Conservation (phyloP, 2,113 vertebrate genomes). For the Dunckerocampus dactyliophorus region DNA sequence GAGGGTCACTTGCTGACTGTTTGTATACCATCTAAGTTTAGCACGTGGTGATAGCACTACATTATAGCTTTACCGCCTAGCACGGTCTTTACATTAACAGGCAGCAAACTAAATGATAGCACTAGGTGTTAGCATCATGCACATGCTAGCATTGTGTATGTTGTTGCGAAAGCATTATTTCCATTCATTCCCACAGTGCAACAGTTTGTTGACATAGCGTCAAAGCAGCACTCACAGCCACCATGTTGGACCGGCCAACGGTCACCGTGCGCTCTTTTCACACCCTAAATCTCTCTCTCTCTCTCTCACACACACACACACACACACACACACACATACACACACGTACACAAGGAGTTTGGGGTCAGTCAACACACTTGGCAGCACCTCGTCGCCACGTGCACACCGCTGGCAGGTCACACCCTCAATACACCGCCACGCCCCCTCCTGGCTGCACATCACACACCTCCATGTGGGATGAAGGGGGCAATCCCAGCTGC, state of each 20-base stretch:
- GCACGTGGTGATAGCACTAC: too few species aligned
- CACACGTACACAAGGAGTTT: conserved; percentile 20
- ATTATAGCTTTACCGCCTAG: too few species aligned
- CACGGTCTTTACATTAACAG: too few species aligned
- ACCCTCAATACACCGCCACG: conserved; percentile 2
- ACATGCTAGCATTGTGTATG: too few species aligned
- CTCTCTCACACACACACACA: conserved; percentile 4
- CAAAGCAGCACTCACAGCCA: background rate
- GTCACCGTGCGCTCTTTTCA: conserved; percentile 40
- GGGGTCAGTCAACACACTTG: conserved; percentile 58
- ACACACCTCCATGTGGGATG: conserved; percentile 60
- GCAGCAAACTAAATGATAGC: too few species aligned
- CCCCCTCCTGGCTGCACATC: conserved; percentile 50
- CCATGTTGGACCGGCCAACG: conserved; percentile 35
- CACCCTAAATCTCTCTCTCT: conserved; percentile 28
- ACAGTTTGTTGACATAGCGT: conserved; percentile 1
- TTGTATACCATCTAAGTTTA: too few species aligned
- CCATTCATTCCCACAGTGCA: background rate
- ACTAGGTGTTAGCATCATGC: too few species aligned
- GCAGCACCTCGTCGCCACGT: conserved; percentile 53
- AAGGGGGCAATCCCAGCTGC: conserved; percentile 26
- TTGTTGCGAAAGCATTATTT: too few species aligned
- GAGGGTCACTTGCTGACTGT: too few species aligned
- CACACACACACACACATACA: conserved; percentile 26
- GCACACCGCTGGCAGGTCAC: conserved; percentile 60